These are phyloP conservation scores for Amiota minor DNA, from an alignment of 2,888 invertebrate species.

Conservation along the genomic window DNA sequence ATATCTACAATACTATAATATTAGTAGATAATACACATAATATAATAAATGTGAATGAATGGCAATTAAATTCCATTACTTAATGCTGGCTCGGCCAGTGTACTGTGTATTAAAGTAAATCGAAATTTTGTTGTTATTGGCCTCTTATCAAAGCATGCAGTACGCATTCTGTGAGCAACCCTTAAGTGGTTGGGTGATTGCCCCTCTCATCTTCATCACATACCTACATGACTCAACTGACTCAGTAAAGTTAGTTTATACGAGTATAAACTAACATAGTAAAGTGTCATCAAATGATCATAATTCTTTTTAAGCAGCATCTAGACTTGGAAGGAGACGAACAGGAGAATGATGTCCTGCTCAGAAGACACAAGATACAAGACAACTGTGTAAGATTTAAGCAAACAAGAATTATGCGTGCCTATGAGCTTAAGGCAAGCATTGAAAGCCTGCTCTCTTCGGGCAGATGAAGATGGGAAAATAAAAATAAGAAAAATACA, in stretches of 20 bases:
- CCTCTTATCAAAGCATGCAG: constrained; percentile 28
- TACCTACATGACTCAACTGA: constrained; percentile 4
- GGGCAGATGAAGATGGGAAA: background rate
- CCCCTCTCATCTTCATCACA: background rate
- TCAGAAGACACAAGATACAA: background rate
- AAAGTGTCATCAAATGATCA: constrained; percentile 54
- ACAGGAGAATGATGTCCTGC: background rate
- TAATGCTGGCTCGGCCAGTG: constrained; percentile 8
- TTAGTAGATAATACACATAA: too few species aligned
- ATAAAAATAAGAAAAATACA: too few species aligned
- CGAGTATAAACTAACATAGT: constrained; percentile 33
- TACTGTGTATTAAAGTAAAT: background rate
- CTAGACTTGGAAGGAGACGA: background rate
- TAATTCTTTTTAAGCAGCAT: constrained; percentile 53
- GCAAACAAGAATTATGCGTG: constrained; percentile 37
- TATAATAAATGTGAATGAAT: background rate
- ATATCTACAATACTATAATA: too few species aligned
- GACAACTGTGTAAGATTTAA: constrained; percentile 45
- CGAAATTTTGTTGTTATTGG: too few species aligned
- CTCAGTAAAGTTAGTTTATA: constrained; percentile 31
- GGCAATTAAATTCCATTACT: constrained; percentile 34
- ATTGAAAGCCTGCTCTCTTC: constrained; percentile 6
- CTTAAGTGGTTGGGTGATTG: background rate
- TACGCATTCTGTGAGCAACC: constrained; percentile 28
- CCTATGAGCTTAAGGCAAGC: constrained; percentile 9